Base-by-base conservation (phyloP, 2,113 vertebrate genomes). In the Furnarius figulus region DNA sequence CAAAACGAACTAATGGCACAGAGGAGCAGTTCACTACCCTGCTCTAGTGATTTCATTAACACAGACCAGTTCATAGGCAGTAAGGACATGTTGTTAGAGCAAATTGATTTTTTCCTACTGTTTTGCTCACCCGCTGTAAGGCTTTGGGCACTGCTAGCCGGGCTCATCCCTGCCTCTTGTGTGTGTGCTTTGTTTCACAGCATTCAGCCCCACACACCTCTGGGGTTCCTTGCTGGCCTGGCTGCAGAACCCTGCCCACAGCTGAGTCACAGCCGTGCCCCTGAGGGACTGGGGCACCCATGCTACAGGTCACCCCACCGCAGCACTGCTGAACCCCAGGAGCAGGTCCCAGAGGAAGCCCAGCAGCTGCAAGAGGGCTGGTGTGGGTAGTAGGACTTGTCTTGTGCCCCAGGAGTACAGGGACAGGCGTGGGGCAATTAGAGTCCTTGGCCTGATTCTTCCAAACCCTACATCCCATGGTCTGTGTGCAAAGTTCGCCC, bases 221-320 rank as follows among this genome's bases (percentile, higher is more conserved):
- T 2, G 3, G 47, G 37, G 52, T 8, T 76, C 30, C 1, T 12
- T 12, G 40, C 21, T 63, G 83, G 53, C n/a, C 71, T n/a, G 86
- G 30, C 89, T 16, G 55, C 1, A 3, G 61, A 42, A 16, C 46
- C 90, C 37, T 35, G 35, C 39, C 73, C 4, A 0, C 68, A 62
- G 71, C 25, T 2, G 4, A 46, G 79, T 3, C 44, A 1, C 67
- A 72, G 94, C 25, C 2, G 0, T 50, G 81, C 2, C 33, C 47
- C 47, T 0, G 0, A 6, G 23, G 70, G 22, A 13, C 31, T 0
- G 0, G 12, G 53, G 39, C 44, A 40, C 55, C 25, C 55, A 0
- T 5, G 46, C 53, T 2, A 6, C 25, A 6, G 39, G 25, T n/a
- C 44, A 42, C 18, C 40, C 71, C 4, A 1, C 3, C 44, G 75